phyloP scores from a whole-genome alignment of 2,113 vertebrate genomes.

The Eira barbara region DNA sequence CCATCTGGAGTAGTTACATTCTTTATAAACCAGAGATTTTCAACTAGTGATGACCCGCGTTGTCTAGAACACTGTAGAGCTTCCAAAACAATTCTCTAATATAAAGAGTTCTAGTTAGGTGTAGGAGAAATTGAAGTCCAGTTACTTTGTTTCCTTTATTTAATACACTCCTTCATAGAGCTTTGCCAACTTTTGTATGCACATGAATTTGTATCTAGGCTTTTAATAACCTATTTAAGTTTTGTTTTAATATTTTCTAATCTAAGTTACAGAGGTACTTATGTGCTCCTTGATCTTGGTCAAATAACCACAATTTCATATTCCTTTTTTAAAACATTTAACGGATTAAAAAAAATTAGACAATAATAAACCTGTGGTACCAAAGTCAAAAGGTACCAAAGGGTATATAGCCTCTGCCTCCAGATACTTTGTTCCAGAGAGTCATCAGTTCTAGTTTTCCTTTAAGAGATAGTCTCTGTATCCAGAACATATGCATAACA shows the following conservation, averaged over 20 bases:
- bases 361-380: not conserved
- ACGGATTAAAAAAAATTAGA: not conserved
- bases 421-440: not conserved
- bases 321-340: not conserved
- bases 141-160: not conserved
- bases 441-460: not conserved
- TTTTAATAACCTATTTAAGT: conserved; percentile 30
- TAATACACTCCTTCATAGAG: not conserved
- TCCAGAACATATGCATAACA: not conserved
- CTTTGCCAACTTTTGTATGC: not conserved
- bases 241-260: not conserved
- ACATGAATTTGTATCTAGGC: not conserved
- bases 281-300: not conserved
- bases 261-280: not conserved
- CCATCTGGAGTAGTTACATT: not conserved
- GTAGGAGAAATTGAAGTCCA: not conserved
- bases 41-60: not conserved
- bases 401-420: not conserved
- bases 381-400: not conserved
- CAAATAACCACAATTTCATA: not conserved
- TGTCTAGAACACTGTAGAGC: not conserved
- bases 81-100: not conserved
- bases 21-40: not conserved
- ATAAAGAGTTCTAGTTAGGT: not conserved
- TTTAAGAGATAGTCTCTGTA: not conserved